phyloP scores from a whole-genome alignment of 1,140 invertebrate species.

The Drosophila pandora region DNA sequence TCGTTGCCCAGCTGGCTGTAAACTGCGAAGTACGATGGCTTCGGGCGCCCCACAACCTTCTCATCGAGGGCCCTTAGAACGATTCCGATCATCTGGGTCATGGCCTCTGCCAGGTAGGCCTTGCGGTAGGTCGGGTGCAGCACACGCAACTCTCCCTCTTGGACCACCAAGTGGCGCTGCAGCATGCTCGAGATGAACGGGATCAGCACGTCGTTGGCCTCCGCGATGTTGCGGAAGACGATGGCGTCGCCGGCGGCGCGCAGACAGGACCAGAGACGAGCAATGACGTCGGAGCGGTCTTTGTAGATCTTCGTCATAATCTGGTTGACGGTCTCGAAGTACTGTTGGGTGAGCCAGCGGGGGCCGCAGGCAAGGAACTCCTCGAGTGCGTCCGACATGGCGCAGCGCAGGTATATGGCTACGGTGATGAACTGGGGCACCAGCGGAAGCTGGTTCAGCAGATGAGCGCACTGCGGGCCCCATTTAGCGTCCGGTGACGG shows the following conservation, averaged over 20 bases:
- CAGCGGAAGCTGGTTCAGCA: constrained; percentile 21
- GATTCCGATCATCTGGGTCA: constrained; percentile 21
- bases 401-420: constrained; percentile 24
- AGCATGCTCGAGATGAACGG: constrained; percentile 16
- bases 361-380: constrained; percentile 50
- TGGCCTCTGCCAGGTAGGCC: constrained; percentile 38
- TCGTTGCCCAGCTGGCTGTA: constrained; percentile 2
- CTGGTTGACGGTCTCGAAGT: constrained; percentile 34
- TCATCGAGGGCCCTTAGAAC: background rate
- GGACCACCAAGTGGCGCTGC: constrained; percentile 40
- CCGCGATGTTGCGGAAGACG: background rate
- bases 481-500: too few relatives aligned
- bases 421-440: constrained; percentile 29
- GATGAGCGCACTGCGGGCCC: constrained; percentile 39
- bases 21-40: constrained; percentile 10
- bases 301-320: constrained; percentile 6
- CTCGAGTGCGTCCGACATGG: constrained; percentile 20
- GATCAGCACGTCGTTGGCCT: background rate
- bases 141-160: constrained; percentile 7
- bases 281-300: constrained; percentile 7
- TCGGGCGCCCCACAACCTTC: background rate
- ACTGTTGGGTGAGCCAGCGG: constrained; percentile 31
- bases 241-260: constrained; percentile 20
- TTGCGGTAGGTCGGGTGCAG: constrained; percentile 10
- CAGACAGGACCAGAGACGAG: constrained; percentile 3